Evolutionary conservation across 2,797 vertebrate species (phyloP).

Genomic region (Jordanella pulchra): DNA sequence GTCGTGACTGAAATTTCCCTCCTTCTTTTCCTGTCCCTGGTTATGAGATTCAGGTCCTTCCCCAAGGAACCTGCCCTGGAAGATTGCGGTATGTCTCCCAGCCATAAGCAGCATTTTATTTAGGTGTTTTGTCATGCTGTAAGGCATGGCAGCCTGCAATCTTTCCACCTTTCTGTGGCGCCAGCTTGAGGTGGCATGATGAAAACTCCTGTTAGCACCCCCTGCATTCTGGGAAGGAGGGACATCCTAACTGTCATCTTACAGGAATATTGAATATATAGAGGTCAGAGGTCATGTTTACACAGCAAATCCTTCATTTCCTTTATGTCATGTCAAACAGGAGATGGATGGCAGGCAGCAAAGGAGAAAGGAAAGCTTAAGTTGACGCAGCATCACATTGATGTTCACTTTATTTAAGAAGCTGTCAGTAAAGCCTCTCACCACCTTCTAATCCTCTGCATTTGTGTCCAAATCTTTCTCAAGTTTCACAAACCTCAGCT

Average conservation of each 20-base stretch:
- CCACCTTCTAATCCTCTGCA: not conserved
- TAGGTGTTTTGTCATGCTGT: constrained; percentile 53
- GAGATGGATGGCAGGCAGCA: constrained; percentile 39
- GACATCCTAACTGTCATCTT: constrained; percentile 44
- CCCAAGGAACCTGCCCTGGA: constrained; percentile 37
- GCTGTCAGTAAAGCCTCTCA: constrained; percentile 21
- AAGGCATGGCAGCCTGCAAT: constrained; percentile 53
- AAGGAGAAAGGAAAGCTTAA: constrained; percentile 17
- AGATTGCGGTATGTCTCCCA: constrained; percentile 39
- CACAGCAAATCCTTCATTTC: constrained; percentile 62
- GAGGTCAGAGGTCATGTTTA: constrained; percentile 68
- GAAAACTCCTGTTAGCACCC: constrained; percentile 46
- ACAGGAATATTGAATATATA: constrained; percentile 59
- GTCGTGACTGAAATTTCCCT: constrained; percentile 41
- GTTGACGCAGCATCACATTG: constrained; percentile 21
- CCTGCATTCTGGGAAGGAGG: constrained; percentile 11
- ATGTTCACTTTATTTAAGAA: constrained; percentile 23
- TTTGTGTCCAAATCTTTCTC: constrained; percentile 16
- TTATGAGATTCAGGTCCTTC: constrained; percentile 36
- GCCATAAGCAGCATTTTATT: constrained; percentile 59
- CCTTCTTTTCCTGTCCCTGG: constrained; percentile 13
- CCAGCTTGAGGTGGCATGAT: constrained; percentile 35
- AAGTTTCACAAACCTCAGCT: constrained; percentile 23
- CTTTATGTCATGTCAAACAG: constrained; percentile 38
- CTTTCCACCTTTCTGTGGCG: constrained; percentile 34